phyloP scores from a whole-genome alignment of 1,140 invertebrate genomes.

The Rhynchophorus ferrugineus region DNA sequence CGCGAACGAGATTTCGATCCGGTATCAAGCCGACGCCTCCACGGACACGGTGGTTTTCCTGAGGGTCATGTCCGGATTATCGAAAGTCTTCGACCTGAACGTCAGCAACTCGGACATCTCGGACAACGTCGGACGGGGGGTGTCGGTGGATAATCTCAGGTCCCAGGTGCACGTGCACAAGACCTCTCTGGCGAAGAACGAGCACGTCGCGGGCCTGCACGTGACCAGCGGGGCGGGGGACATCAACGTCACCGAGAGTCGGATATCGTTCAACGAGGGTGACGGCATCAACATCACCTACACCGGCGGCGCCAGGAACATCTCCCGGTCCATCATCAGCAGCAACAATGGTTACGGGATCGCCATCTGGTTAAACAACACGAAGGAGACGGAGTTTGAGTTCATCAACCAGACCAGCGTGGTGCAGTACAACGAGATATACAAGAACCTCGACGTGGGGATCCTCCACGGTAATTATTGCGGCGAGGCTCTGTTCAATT shows the following conservation, averaged over 20 bases:
- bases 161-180: conserved; percentile 73
- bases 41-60: conserved; percentile 66
- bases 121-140: conserved; percentile 88
- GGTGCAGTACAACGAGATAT: conserved; percentile 79
- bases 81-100: conserved; percentile 82
- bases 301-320: conserved; percentile 80
- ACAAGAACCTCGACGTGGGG: conserved; percentile 75
- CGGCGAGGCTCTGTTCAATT: conserved; percentile 67
- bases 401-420: conserved; percentile 75
- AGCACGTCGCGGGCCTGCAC: conserved; percentile 81
- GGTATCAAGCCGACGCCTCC: conserved; percentile 60
- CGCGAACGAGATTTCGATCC: conserved; percentile 66
- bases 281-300: conserved; percentile 89
- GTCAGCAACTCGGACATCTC: conserved; percentile 76
- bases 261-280: conserved; percentile 85
- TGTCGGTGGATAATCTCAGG: conserved; percentile 76
- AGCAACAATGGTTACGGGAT: conserved; percentile 82
- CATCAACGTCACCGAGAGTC: conserved; percentile 83
- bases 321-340: conserved; percentile 70
- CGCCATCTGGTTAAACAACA: conserved; percentile 82
- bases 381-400: conserved; percentile 69
- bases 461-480: conserved; percentile 76
- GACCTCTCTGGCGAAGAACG: conserved; percentile 77
- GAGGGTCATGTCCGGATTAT: conserved; percentile 64
- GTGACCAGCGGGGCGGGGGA: conserved; percentile 80